Evolutionary conservation across 2,797 vertebrate genomes (phyloP), one percentile per base, ranked within the genome.

Genomic region (Cercopithecus neglectus): DNA sequence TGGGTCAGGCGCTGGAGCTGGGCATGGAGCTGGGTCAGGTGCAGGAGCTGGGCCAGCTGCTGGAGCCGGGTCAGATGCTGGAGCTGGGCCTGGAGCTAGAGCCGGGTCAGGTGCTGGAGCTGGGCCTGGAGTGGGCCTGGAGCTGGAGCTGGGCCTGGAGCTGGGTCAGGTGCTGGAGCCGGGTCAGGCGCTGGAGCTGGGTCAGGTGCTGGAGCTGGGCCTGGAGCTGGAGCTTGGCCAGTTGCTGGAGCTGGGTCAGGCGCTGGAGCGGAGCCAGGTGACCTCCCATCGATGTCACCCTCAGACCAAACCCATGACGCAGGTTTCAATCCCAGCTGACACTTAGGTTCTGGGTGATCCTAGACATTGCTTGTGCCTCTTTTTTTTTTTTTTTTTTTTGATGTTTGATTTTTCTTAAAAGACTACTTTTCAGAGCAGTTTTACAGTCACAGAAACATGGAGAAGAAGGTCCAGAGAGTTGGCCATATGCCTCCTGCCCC

Each of bases 191-290:
- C 14, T 50, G 48, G 48, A 50, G 48, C n/a, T 1, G 21, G 48
- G 48, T 1, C 14, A 50, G 48, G 0, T 0, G 16, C 50, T 53
- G 50, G 50, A 50, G 50, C 16, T 0, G 1, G 50, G 48, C 0
- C 39, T 39, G 39, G 39, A 5, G 39, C 39, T 39, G 39, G 39
- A 70, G 50, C 17, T 50, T 1, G 50, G 50, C 5, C 16, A 50
- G 50, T 6, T 19, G 50, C 53, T 53, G 53, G 53, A 53, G 53
- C 53, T 21, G 2, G 53, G 53, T 8, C 53, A 21, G 50, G 50
- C 0, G 2, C 50, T 53, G 50, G 50, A 53, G 50, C 19, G 16
- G 64, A 86, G 46, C 46, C 22, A n/a, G 14, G 72, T 2, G 10
- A 85, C 12, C 28, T 44, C 5, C 57, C 28, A 22, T 44, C 57